These are phyloP conservation scores for Lasaia peninsularis DNA, from an alignment of 1,140 invertebrate genomes.

Conservation along the genomic window DNA sequence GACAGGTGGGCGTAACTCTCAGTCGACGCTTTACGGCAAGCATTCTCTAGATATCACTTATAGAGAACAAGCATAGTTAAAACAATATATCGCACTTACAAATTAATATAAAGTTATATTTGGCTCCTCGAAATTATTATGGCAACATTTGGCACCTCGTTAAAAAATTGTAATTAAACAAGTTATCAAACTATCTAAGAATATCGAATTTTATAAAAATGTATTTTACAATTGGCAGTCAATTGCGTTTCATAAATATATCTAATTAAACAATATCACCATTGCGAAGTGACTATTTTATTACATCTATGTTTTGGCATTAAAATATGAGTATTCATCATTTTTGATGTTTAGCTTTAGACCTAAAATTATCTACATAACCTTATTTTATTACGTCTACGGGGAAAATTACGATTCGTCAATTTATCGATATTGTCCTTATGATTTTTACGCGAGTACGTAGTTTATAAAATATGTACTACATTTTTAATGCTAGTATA, in stretches of 20 bases:
- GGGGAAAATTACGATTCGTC: slow-evolving; percentile 61
- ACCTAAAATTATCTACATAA: slow-evolving; percentile 61
- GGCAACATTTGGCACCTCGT: slow-evolving; percentile 63
- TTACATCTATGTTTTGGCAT: slow-evolving; percentile 45
- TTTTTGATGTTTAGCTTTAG: slow-evolving; percentile 41
- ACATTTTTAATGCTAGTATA: slow-evolving; percentile 48
- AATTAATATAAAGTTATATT: slow-evolving; percentile 39
- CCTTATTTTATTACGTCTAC: slow-evolving; percentile 57
- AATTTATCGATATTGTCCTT: slow-evolving; percentile 74
- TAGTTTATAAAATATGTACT: slow-evolving; percentile 66
- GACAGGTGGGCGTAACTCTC: slow-evolving; percentile 43
- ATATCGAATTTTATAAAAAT: slow-evolving; percentile 71
- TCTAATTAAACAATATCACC: slow-evolving; percentile 69
- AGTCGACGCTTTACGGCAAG: slow-evolving; percentile 65
- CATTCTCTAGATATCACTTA: slow-evolving; percentile 47
- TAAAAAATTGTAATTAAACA: slow-evolving; percentile 67
- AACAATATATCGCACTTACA: slow-evolving; percentile 42
- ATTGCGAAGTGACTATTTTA: slow-evolving; percentile 48
- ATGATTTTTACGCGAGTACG: slow-evolving; percentile 74
- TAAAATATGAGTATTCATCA: slow-evolving; percentile 38
- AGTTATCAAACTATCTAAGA: slow-evolving; percentile 72
- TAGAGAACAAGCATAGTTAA: slow-evolving; percentile 52
- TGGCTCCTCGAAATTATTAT: slow-evolving; percentile 42
- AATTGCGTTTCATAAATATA: slow-evolving; percentile 64
- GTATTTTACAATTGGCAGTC: slow-evolving; percentile 73